Conservation (phyloP, 2,113 vertebrate genomes). For the Microtus montanus region DNA sequence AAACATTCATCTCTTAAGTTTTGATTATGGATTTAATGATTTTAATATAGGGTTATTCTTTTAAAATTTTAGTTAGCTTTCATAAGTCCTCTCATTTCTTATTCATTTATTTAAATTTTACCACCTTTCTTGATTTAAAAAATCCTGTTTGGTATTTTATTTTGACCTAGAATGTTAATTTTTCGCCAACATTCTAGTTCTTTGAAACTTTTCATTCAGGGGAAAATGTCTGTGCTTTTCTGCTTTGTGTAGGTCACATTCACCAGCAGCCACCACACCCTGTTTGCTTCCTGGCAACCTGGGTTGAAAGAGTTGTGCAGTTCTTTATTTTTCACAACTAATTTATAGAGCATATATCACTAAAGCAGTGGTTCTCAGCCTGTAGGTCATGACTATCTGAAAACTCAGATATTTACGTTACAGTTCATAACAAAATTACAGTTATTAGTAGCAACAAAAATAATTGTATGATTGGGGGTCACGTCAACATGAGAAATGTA, state of each 20-base stretch:
- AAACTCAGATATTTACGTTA: not conserved
- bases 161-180: not conserved
- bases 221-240: not conserved
- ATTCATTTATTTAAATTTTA: slow-evolving; percentile 31
- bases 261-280: not conserved
- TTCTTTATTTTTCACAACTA: not conserved
- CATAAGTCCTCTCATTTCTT: not conserved
- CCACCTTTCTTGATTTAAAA: slow-evolving; percentile 11
- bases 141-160: slow-evolving; percentile 40
- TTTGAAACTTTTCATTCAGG: slow-evolving; percentile 20
- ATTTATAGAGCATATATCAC: not conserved
- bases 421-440: not conserved
- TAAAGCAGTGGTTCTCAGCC: not conserved
- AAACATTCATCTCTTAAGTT: slow-evolving; percentile 32
- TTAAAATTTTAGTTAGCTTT: slow-evolving; percentile 6
- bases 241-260: not conserved
- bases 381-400: not conserved
- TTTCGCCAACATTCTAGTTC: not conserved
- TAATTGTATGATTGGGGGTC: not conserved
- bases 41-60: not conserved
- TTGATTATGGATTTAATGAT: not conserved
- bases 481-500: not conserved
- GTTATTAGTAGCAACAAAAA: not conserved
- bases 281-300: slow-evolving; percentile 45
- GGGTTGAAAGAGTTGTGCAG: not conserved